phyloP scores from a whole-genome alignment of 1,140 invertebrate genomes.

The Pinna nobilis region DNA sequence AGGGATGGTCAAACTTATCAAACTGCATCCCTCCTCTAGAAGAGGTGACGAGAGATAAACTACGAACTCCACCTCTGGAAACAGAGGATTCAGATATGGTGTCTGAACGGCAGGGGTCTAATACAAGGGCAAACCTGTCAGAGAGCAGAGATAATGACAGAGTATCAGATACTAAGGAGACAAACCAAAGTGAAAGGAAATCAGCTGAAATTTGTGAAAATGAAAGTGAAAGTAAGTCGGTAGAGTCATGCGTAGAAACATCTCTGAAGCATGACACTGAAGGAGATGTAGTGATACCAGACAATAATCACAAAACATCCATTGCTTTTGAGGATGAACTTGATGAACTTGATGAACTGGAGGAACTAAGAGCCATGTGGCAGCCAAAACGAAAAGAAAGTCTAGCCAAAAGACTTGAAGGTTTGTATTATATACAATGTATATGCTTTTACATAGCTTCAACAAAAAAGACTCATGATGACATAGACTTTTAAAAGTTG shows the following conservation, averaged over 20 bases:
- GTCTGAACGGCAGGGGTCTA: not conserved
- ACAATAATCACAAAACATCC: not conserved
- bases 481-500: not conserved
- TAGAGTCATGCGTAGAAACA: not conserved
- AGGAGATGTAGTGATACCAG: not conserved
- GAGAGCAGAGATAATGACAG: not conserved
- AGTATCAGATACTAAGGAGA: not conserved
- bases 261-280: not conserved
- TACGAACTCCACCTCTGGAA: conserved; percentile 22
- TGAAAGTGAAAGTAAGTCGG: not conserved
- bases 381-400: conserved; percentile 78
- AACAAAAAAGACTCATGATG: not conserved
- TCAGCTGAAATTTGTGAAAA: not conserved
- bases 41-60: conserved; percentile 14
- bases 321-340: not conserved
- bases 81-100: not conserved
- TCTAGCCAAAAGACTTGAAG: conserved; percentile 79
- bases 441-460: not conserved
- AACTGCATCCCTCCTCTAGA: not conserved
- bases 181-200: not conserved
- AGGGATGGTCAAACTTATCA: too few relatives aligned
- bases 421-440: conserved; percentile 66
- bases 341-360: not conserved
- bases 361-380: conserved; percentile 76
- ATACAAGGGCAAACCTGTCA: not conserved